Conservation (phyloP, 2,113 vertebrate genomes). For the Microcebus murinus region DNA sequence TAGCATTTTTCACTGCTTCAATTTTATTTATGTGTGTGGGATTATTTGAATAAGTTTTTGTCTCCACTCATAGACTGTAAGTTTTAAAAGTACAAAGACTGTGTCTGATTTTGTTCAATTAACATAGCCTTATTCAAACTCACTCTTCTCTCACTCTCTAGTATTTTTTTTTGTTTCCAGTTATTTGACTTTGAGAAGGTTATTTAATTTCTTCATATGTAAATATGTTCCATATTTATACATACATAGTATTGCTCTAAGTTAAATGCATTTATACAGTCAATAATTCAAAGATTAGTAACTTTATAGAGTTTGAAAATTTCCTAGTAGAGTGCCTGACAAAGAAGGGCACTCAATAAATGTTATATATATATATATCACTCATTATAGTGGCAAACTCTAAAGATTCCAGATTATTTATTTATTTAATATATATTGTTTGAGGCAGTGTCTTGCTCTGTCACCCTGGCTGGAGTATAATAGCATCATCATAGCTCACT, state of each 20-base stretch:
- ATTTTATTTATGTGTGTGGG: not conserved
- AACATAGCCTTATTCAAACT: not conserved
- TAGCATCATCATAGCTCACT: too few species aligned
- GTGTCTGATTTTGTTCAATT: not conserved
- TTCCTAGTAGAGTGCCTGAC: not conserved
- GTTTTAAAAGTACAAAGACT: not conserved
- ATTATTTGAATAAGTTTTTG: not conserved
- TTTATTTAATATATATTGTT: too few species aligned
- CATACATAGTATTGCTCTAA: not conserved
- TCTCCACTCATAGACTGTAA: not conserved
- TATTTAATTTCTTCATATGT: not conserved
- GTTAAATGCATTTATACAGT: not conserved
- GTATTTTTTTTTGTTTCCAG: not conserved
- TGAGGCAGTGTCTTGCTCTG: too few species aligned
- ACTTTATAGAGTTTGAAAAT: not conserved
- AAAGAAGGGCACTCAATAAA: not conserved
- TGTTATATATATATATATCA: not conserved
- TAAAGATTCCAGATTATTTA: not conserved
- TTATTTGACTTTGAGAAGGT: not conserved
- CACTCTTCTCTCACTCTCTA: not conserved
- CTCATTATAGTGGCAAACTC: not conserved
- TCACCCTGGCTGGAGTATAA: too few species aligned
- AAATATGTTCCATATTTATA: not conserved
- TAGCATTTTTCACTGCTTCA: not conserved
- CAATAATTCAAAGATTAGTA: constrained; percentile 1